These are phyloP conservation scores for Cariama cristata DNA, from an alignment of 2,113 vertebrate genomes.

Conservation along the genomic window DNA sequence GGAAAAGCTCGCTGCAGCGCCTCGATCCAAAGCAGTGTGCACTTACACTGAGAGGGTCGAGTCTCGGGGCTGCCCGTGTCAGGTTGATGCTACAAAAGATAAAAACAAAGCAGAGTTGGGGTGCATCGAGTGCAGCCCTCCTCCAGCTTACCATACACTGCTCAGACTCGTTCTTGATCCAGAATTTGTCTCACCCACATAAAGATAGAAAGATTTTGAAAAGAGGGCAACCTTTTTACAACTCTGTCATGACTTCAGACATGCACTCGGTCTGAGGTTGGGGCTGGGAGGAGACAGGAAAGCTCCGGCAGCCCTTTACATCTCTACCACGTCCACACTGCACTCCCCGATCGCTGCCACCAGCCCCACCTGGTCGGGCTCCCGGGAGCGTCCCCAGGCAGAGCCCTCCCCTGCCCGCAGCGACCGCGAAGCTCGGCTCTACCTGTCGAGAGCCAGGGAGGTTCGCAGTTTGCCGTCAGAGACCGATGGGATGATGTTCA, in stretches of 20 bases:
- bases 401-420: not conserved
- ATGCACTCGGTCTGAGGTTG: fast-evolving
- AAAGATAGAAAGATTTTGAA: not conserved
- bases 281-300: not conserved
- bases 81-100: conserved; percentile 41
- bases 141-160: not conserved
- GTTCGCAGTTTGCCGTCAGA: not conserved
- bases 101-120: not conserved
- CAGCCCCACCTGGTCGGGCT: not conserved
- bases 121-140: not conserved
- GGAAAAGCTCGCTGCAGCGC: not conserved
- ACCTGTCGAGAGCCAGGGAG: conserved; percentile 69
- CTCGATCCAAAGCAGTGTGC: fast-evolving
- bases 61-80: not conserved
- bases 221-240: not conserved
- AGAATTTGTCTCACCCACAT: not conserved
- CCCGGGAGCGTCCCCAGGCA: not conserved
- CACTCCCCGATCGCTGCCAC: fast-evolving
- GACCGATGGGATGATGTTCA: conserved; percentile 32
- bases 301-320: not conserved
- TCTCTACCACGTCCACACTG: fast-evolving
- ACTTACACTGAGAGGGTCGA: conserved; percentile 53
- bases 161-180: not conserved
- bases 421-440: not conserved
- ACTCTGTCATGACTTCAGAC: not conserved